Evolutionary conservation across 1,140 invertebrate genomes (phyloP), one percentile per base, ranked within the genome.

Genomic region (Zaprionus taronus): DNA sequence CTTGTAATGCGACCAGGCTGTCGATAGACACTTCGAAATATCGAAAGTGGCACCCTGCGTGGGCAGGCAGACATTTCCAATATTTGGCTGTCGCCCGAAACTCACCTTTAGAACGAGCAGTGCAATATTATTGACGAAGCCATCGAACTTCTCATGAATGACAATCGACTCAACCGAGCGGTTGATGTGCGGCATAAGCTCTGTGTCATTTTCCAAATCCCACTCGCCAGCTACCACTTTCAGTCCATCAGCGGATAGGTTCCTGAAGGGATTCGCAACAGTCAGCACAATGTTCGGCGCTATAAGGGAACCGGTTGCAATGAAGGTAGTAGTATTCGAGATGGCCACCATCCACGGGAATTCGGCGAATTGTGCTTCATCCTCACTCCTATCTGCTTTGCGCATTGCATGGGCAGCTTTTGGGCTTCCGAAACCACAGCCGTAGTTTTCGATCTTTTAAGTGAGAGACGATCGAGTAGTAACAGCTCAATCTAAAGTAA

Each of bases 291-390:
- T 47, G 4, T 47, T 15, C 2, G 22, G 26, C 3, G 56, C 38
- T 2, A 78, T 63, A 31, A 78, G 31, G 6, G 72, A 41, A 9
- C 72, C 72, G 12, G 22, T 24, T 2, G 53, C 76, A 17, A 74
- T 11, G 22, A 53, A 64, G 0, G 1, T 0, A 0, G 34, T n/a
- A 4, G 26, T n/a, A 4, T 5, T 66, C 2, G 4, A 11, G 5
- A 78, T 75, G 17, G 2, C 1, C 15, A 75, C 56, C 31, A 55
- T 41, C 76, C 76, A 78, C 2, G 60, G 36, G 2, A 70, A 78
- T 4, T 65, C 66, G 1, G 22, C 58, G 14, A 55, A 17, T 5
- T 51, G 44, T 7, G 36, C 26, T 12, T 34, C 36, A n/a, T 51
- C 1, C 17, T 69, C 28, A 2, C 4, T 6, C 34, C 2, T 61